These are phyloP conservation scores for Mizuhopecten yessoensis DNA, from an alignment of 1,140 invertebrate species.

Conservation along the genomic window DNA sequence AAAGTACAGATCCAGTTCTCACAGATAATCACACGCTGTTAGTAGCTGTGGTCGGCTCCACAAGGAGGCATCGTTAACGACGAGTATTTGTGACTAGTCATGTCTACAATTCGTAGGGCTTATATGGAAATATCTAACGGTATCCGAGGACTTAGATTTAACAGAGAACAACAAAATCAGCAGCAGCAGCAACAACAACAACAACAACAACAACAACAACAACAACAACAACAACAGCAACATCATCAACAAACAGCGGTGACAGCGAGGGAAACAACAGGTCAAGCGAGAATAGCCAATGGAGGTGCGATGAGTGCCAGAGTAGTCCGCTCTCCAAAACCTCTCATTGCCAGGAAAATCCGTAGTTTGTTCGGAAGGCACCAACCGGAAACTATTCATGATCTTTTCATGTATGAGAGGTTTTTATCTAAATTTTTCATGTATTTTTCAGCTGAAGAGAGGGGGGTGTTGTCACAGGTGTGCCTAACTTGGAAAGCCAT, in stretches of 20 bases:
- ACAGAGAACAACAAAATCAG: slow-evolving; percentile 74
- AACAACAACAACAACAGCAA: slow-evolving; percentile 46
- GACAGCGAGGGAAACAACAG: slow-evolving; percentile 57
- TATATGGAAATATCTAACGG: slow-evolving; percentile 83
- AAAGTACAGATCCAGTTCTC: slow-evolving; percentile 19
- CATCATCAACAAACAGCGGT: slow-evolving; percentile 56
- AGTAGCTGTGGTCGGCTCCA: neutral
- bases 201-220: slow-evolving; percentile 55
- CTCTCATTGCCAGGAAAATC: slow-evolving; percentile 75
- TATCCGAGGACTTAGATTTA: slow-evolving; percentile 80
- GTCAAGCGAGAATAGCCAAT: slow-evolving; percentile 66
- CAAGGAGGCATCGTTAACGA: neutral
- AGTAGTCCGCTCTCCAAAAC: slow-evolving; percentile 74
- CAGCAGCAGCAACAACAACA: slow-evolving; percentile 68
- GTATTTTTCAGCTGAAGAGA: slow-evolving; percentile 92
- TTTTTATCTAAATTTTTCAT: slow-evolving; percentile 93
- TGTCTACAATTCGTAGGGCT: slow-evolving; percentile 83
- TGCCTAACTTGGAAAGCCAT: slow-evolving; percentile 94
- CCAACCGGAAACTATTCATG: slow-evolving; percentile 85
- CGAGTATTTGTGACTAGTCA: slow-evolving; percentile 52
- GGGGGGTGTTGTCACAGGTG: slow-evolving; percentile 89
- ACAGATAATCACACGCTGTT: slow-evolving; percentile 16
- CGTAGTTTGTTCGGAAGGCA: slow-evolving; percentile 74
- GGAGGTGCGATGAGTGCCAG: slow-evolving; percentile 62
- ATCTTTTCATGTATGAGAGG: slow-evolving; percentile 91